Evolutionary conservation across 2,888 invertebrate genomes (phyloP).

Genomic region (Eupsilia transversa): DNA sequence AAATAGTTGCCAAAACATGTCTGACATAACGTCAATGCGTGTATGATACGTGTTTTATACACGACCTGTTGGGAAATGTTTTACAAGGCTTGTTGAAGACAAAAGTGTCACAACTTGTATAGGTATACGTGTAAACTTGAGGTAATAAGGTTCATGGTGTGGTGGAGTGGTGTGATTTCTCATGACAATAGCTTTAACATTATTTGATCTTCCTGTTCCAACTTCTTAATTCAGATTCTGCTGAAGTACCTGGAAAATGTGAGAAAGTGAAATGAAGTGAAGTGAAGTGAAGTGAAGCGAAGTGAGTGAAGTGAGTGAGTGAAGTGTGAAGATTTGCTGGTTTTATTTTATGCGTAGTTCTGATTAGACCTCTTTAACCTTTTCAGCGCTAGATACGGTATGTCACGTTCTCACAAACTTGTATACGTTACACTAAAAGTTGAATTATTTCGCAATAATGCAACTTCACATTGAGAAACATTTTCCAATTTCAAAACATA

Average conservation of each 20-base stretch:
- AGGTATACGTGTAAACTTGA: background rate
- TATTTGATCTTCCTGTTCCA: background rate
- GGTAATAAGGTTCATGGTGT: background rate
- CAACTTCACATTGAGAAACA: background rate
- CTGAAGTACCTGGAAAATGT: background rate
- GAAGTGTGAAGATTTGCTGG: background rate
- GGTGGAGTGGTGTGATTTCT: too few relatives aligned
- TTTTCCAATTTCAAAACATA: background rate
- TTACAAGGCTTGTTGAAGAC: background rate
- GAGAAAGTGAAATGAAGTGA: background rate
- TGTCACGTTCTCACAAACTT: background rate
- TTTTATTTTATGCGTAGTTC: background rate
- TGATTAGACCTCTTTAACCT: background rate
- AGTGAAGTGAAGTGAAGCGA: too few relatives aligned
- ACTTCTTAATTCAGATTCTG: conserved; percentile 1
- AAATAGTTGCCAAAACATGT: background rate
- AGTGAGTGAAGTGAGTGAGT: too few relatives aligned
- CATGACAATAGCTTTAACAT: background rate
- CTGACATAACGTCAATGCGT: background rate
- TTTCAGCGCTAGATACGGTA: background rate
- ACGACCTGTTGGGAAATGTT: background rate
- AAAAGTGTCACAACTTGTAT: background rate
- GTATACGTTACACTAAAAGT: background rate
- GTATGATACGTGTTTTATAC: background rate
- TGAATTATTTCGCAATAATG: background rate